Evolutionary conservation across 2,113 vertebrate species (phyloP), one percentile per base, ranked within the genome.

Genomic region (Ptychochromis oligacanthus): DNA sequence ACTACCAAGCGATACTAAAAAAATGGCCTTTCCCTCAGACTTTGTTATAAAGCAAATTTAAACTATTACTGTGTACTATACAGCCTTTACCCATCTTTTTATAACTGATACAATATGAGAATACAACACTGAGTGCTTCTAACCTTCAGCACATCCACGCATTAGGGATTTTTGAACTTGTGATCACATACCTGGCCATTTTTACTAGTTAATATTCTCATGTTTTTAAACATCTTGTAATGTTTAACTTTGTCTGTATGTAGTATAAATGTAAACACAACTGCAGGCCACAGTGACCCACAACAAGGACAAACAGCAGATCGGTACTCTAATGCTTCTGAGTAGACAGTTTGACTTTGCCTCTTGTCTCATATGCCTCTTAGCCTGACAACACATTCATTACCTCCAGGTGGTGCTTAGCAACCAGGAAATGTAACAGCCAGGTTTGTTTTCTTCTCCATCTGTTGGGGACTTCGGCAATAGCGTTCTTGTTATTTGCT

Each of bases 371-470:
- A 26, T 34, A 49, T 38, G 55, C 58, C 77, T 88, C 75, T 75
- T 43, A 80, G 67, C 52, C 77, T 46, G 40, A 74, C 82, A 83
- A 85, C 82, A 80, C 79, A 85, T 87, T 90, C 70, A 94, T 90
- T 87, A 83, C 64, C 80, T 91, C 87, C 84, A 88, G 90, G 81
- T 91, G 84, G 86, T 93, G 89, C 87, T 94, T 92, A 95, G 89
- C 77, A 93, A 89, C 81, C 86, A 90, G 88, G 82, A 93, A 92
- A 93, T 91, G 90, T 87, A 87, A 56, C 88, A 83, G 87, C 76
- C 82, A 87, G 80, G 87, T 92, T 92, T 82, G 82, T 93, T 95
- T 92, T 89, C 88, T 83, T 91, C 81, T 87, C 93, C 93, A 91
- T 96, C 94, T 95, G 93, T 72, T 80, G 40, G 64, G 84, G 86